Percentiles rank a stretch among this genome's conserved stretches.
These are phyloP conservation scores for Ispidina lecontei DNA, from an alignment of 2,797 vertebrate genomes.

Conservation along the genomic window DNA sequence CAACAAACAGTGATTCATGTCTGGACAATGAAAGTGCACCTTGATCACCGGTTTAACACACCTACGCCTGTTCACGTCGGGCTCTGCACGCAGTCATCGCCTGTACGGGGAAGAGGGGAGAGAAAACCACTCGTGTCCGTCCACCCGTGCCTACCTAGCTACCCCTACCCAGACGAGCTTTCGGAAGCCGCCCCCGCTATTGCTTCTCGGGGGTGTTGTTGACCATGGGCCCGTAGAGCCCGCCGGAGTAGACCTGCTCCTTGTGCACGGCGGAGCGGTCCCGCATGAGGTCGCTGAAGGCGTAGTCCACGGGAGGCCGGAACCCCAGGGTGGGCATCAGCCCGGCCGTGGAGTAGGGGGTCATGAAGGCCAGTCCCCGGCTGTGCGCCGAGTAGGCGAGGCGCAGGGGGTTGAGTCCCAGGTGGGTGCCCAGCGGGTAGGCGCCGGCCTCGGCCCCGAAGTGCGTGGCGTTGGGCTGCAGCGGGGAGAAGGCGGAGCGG, in stretches of 20 bases:
- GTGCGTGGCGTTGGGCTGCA: conserved; percentile 93
- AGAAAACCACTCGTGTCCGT: not conserved
- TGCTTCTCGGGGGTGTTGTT: conserved; percentile 95
- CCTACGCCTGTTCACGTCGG: not conserved
- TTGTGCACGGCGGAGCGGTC: conserved; percentile 96
- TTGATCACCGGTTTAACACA: conserved; percentile 35
- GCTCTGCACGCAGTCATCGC: not conserved
- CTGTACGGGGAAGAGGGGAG: not conserved
- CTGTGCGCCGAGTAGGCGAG: conserved; percentile 98
- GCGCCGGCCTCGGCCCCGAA: conserved; percentile 89
- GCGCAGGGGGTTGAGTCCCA: conserved; percentile 94
- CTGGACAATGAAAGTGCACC: conserved; percentile 82
- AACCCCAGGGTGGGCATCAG: conserved; percentile 96
- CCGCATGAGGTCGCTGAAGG: conserved; percentile 97
- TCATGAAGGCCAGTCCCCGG: conserved; percentile 97
- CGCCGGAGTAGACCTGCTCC: conserved; percentile 89
- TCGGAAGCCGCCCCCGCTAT: conserved; percentile 73
- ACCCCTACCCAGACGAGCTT: not conserved
- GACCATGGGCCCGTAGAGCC: conserved; percentile 94
- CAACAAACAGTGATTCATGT: conserved; percentile 78
- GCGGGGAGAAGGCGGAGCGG: conserved; percentile 95
- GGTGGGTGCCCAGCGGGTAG: conserved; percentile 90
- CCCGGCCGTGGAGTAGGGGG: conserved; percentile 95
- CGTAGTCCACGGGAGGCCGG: conserved; percentile 97
- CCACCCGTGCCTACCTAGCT: conserved; percentile 9